Evolutionary conservation across 2,113 vertebrate genomes (phyloP), one percentile per base, ranked within the genome.

Genomic region (Symphodus melops): DNA sequence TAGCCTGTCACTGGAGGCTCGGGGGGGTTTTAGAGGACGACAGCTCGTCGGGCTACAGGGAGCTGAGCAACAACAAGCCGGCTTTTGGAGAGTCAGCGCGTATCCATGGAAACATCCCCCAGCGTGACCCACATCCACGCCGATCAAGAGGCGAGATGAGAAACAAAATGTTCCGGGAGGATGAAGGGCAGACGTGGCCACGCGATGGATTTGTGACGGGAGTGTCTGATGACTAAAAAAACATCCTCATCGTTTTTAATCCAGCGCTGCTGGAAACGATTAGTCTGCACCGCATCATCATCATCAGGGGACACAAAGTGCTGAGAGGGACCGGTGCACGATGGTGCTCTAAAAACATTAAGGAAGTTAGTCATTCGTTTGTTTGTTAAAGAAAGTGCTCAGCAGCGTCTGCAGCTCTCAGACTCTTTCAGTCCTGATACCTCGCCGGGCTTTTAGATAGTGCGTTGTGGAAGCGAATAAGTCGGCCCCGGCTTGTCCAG

Each of bases 61-160:
- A 72, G 68, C 55, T 49, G 36, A 72, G 69, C 59, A 56, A 72
- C 57, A 75, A 82, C 78, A 70, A 65, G 75, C 55, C 72, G 7
- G 83, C 81, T 75, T 87, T 79, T 46, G 68, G 53, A 77, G 75
- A 77, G 86, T 88, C 79, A 20, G 77, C 37, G 0, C 1, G 86
- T 88, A 42, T 42, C 85, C 88, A 88, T 91, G 83, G 90, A 71
- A 89, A 91, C 90, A 48, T 57, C 75, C 78, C 80, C 68, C 44
- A 36, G 76, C 28, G 4, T 88, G 84, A 90, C 89, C 89, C 89
- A 91, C 86, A 93, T 90, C 66, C 62, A 6, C 3, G 33, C 20
- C 0, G 41, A 87, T 84, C 83, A 79, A 86, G 78, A 74, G 63
- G 61, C 52, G 10, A 79, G 86, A 88, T 62, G 75, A 76, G 68